A percentile compares a stretch with the other conserved stretches of the same genome.
Evolutionary conservation across 2,113 vertebrate species (phyloP).

Genomic region (Eurystomus gularis): DNA sequence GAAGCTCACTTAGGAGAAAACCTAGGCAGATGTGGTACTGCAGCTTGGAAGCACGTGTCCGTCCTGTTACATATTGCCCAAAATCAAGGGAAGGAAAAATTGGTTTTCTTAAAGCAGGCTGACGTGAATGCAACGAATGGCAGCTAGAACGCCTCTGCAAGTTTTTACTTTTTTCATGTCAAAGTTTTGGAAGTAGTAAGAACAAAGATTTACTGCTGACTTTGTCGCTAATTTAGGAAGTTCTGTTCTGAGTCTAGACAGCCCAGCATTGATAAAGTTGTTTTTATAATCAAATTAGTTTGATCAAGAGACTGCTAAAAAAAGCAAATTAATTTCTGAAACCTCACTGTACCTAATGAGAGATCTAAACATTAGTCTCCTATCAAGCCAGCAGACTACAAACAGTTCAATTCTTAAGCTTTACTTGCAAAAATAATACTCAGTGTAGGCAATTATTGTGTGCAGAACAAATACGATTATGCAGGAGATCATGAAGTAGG

Average conservation of each 20-base stretch:
- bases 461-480: background rate
- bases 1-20: background rate
- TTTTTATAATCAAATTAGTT: constrained; percentile 16
- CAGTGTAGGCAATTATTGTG: background rate
- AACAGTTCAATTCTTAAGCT: background rate
- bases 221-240: background rate
- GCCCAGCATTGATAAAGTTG: background rate
- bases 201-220: background rate
- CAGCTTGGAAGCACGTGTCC: background rate
- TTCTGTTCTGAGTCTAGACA: background rate
- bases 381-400: background rate
- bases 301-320: constrained; percentile 18
- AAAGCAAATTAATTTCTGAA: constrained; percentile 30
- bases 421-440: background rate
- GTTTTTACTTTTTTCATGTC: background rate
- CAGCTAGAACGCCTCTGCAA: background rate
- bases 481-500: background rate
- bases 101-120: background rate
- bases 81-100: background rate
- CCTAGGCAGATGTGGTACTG: background rate
- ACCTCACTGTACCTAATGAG: background rate
- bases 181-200: background rate
- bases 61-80: background rate
- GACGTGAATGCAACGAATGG: background rate
- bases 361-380: background rate